A percentile compares a stretch with the other conserved stretches of the same genome.
Conservation (phyloP, 2,888 invertebrate species). For the Osmoderma eremita region DNA sequence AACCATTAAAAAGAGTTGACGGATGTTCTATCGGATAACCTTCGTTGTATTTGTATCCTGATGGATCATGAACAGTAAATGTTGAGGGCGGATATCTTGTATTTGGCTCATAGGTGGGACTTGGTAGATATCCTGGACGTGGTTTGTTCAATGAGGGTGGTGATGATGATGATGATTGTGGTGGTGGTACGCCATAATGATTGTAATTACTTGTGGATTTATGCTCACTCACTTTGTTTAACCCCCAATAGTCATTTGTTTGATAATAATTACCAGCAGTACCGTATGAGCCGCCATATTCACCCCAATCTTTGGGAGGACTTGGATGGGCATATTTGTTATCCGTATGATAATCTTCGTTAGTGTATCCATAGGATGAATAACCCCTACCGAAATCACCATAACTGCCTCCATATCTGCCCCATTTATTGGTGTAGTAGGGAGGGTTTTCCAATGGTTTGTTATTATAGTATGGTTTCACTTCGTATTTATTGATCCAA, state of each 20-base stretch:
- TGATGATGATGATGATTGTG: background rate
- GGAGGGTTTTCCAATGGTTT: background rate
- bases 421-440: slow-evolving; percentile 63
- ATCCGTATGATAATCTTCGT: slow-evolving; percentile 20
- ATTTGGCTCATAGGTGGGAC: background rate
- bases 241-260: slow-evolving; percentile 57
- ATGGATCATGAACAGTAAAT: slow-evolving; percentile 3
- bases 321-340: slow-evolving; percentile 48
- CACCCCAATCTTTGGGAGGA: slow-evolving; percentile 58
- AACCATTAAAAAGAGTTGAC: slow-evolving; percentile 13
- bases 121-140: slow-evolving; percentile 6
- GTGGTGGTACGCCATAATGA: slow-evolving; percentile 6
- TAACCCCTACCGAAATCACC: slow-evolving; percentile 59
- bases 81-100: slow-evolving; percentile 16
- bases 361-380: slow-evolving; percentile 12
- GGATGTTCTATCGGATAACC: slow-evolving; percentile 13
- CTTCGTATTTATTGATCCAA: slow-evolving; percentile 14
- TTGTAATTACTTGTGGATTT: slow-evolving; percentile 22
- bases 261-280: slow-evolving; percentile 52
- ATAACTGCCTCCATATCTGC: slow-evolving; percentile 72
- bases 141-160: slow-evolving; percentile 14
- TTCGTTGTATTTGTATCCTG: background rate
- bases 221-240: slow-evolving; percentile 41
- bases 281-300: slow-evolving; percentile 60
- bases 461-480: slow-evolving; percentile 19